Percentiles rank a stretch among this genome's conserved stretches.
Conservation (phyloP, 2,888 invertebrate genomes). For the Cheilosia vernalis region DNA sequence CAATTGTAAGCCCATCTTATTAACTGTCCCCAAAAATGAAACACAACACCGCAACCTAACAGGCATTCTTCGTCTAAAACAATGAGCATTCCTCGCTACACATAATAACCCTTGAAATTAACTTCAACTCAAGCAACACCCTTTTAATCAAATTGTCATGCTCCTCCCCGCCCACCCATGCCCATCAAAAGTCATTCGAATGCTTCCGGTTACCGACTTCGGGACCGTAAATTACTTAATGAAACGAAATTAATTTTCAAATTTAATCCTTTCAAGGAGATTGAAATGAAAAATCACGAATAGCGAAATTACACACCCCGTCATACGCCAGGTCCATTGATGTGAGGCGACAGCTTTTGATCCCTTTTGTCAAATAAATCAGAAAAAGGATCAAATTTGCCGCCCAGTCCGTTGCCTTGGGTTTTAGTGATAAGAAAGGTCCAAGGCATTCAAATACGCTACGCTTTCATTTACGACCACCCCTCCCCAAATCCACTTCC, state of each 20-base stretch:
- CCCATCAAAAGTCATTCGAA: slow-evolving; percentile 4
- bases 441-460: slow-evolving; percentile 40
- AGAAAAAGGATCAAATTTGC: slow-evolving; percentile 62
- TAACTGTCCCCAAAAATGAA: too few relatives aligned
- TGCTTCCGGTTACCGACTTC: neutral
- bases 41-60: too few relatives aligned
- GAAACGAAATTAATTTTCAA: slow-evolving; percentile 57
- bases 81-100: neutral
- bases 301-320: slow-evolving; percentile 11
- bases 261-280: slow-evolving; percentile 36
- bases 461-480: slow-evolving; percentile 3
- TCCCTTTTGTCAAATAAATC: slow-evolving; percentile 66
- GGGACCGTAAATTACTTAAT: slow-evolving; percentile 53
- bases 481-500: neutral
- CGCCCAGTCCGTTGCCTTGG: neutral
- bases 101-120: neutral
- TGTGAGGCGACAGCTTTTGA: slow-evolving; percentile 57
- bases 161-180: neutral
- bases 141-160: slow-evolving; percentile 14
- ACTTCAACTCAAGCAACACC: slow-evolving; percentile 5
- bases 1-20: too few relatives aligned
- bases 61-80: too few relatives aligned
- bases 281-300: slow-evolving; percentile 33
- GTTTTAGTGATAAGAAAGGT: slow-evolving; percentile 42
- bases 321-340: slow-evolving; percentile 34